phyloP scores from a whole-genome alignment of 2,797 vertebrate genomes.

The Echiichthys vipera region DNA sequence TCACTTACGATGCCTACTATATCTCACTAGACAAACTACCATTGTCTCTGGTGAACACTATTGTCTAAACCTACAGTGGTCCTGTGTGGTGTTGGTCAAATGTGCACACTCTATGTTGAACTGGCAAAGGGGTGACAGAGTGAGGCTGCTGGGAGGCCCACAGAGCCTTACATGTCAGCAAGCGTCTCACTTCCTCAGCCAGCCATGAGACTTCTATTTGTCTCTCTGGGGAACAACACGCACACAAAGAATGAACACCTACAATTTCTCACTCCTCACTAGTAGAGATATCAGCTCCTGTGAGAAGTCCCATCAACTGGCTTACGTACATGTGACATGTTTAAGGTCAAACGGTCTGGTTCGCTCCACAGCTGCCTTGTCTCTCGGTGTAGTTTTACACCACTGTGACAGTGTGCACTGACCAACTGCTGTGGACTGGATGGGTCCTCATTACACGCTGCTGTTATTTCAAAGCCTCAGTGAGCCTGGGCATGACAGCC shows the following conservation, averaged over 20 bases:
- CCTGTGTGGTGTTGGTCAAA: neutral
- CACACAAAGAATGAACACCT: conserved; percentile 36
- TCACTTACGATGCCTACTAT: neutral
- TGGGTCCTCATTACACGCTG: conserved; percentile 65
- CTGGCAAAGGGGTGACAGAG: conserved; percentile 23
- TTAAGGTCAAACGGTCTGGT: conserved; percentile 64
- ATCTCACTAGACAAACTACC: too few relatives aligned
- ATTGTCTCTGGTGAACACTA: neutral
- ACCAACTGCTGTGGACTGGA: conserved; percentile 61
- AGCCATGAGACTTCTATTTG: neutral
- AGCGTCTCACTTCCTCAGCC: neutral
- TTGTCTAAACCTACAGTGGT: neutral
- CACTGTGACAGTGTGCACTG: conserved; percentile 42
- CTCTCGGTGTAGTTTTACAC: conserved; percentile 70
- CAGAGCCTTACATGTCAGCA: neutral
- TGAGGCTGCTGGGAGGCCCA: conserved; percentile 1
- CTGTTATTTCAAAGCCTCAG: conserved; percentile 75
- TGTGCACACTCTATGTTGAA: neutral
- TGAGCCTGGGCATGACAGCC: conserved; percentile 65
- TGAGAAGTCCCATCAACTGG: conserved; percentile 58
- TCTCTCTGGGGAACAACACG: conserved; percentile 21
- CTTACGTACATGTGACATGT: conserved; percentile 60
- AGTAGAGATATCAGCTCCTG: conserved; percentile 37
- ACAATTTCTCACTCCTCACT: conserved; percentile 49
- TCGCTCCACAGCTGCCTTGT: conserved; percentile 69